Evolutionary conservation across 2,888 invertebrate genomes (phyloP).

Genomic region (Unio pictorum): DNA sequence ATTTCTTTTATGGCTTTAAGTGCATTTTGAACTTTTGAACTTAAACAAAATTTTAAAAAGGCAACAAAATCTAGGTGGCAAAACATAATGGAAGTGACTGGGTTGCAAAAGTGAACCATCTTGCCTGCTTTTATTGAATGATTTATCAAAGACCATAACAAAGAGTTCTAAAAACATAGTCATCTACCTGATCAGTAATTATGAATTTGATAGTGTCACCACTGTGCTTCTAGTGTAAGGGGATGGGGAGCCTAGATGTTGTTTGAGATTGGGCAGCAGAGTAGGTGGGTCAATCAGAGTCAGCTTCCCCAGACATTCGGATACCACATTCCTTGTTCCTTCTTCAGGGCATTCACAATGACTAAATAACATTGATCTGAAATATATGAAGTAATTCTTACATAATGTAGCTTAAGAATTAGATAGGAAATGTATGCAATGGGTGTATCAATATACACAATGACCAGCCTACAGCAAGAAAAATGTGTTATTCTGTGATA

Average conservation of each 20-base stretch:
- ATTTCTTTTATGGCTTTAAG: too few species aligned
- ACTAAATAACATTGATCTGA: slow-evolving; percentile 84
- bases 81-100: too few species aligned
- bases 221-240: slow-evolving; percentile 89
- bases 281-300: slow-evolving; percentile 92
- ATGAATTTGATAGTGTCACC: slow-evolving; percentile 98
- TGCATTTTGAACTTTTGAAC: too few species aligned
- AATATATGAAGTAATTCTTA: background rate
- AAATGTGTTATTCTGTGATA: too few species aligned
- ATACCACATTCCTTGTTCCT: slow-evolving; percentile 98
- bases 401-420: too few species aligned
- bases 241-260: slow-evolving; percentile 62
- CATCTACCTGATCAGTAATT: slow-evolving; percentile 90
- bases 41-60: too few species aligned
- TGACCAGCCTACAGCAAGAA: too few species aligned
- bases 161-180: background rate
- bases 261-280: slow-evolving; percentile 84
- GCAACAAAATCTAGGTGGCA: too few species aligned
- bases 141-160: background rate
- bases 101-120: too few species aligned
- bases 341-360: slow-evolving; percentile 98
- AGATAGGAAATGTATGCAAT: too few species aligned
- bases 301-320: slow-evolving; percentile 96
- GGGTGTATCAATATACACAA: too few species aligned
- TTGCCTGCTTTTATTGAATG: too few species aligned